Conservation (phyloP, 2,888 invertebrate genomes). For the Amaurobius ferox region DNA sequence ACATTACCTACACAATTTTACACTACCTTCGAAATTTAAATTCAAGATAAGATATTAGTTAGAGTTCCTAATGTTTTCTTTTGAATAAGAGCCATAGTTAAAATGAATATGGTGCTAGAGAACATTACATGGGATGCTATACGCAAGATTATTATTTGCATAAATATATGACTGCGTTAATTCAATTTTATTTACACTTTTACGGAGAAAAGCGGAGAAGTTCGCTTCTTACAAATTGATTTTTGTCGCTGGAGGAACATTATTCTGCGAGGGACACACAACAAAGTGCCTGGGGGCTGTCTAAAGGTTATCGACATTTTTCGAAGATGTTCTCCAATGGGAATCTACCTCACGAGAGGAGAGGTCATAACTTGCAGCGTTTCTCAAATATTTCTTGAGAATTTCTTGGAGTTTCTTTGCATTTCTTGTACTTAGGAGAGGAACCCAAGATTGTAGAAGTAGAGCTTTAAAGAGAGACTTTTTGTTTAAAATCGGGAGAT, state of each 20-base stretch:
- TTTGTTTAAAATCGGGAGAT: neutral
- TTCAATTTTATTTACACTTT: slow-evolving; percentile 18
- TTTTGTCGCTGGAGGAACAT: slow-evolving; percentile 1
- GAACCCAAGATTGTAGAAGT: neutral
- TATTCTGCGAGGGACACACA: slow-evolving; percentile 1
- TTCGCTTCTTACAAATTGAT: slow-evolving; percentile 11
- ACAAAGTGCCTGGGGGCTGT: slow-evolving; percentile 11
- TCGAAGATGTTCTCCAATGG: slow-evolving; percentile 12
- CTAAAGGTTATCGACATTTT: slow-evolving; percentile 16
- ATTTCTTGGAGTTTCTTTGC: slow-evolving; percentile 9
- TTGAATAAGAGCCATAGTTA: neutral
- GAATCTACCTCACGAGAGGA: neutral
- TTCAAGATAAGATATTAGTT: no score
- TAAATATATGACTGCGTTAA: slow-evolving; percentile 12
- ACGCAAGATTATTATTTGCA: slow-evolving; percentile 8
- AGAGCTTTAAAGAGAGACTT: neutral
- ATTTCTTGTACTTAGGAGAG: neutral
- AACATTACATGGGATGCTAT: no score
- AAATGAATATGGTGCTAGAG: neutral
- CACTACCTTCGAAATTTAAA: no score
- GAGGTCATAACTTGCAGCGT: slow-evolving; percentile 14
- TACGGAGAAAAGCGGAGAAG: slow-evolving; percentile 6
- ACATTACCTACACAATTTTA: no score
- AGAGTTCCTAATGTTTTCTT: slow-evolving; percentile 4
- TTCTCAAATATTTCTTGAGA: slow-evolving; percentile 6